Conservation (phyloP, 2,113 vertebrate genomes). For the Hemichromis elongatus region DNA sequence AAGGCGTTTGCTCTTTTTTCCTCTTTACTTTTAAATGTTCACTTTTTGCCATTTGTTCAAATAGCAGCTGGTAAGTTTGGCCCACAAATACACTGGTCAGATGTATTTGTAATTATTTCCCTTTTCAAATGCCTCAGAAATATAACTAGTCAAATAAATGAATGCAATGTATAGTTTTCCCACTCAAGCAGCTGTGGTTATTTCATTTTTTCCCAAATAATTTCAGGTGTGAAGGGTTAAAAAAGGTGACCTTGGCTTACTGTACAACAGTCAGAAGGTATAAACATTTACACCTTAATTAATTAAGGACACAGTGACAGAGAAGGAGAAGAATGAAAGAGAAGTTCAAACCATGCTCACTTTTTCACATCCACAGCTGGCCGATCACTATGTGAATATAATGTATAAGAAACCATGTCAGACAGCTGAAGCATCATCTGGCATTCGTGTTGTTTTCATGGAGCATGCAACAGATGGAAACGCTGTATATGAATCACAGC, state of each 20-base stretch:
- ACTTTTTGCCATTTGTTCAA: neutral
- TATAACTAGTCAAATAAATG: neutral
- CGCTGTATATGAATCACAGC: neutral
- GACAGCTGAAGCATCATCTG: neutral
- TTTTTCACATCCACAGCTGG: neutral
- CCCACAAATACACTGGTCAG: too few species aligned
- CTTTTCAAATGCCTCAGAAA: neutral
- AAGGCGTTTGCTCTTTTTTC: neutral
- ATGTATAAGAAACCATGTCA: neutral
- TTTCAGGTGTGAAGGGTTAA: neutral
- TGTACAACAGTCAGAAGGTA: neutral
- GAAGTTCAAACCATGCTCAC: neutral
- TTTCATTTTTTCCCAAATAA: neutral
- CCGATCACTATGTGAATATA: neutral
- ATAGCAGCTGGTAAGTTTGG: rapidly evolving
- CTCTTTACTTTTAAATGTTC: neutral
- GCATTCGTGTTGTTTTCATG: neutral
- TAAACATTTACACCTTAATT: neutral
- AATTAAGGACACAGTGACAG: neutral
- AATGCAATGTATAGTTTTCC: neutral
- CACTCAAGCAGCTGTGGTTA: neutral
- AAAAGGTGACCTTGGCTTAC: neutral
- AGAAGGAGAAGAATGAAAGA: neutral
- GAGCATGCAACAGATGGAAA: neutral
- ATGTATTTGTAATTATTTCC: neutral